phyloP scores from a whole-genome alignment of 1,140 invertebrate species.

The Lethocerus indicus region DNA sequence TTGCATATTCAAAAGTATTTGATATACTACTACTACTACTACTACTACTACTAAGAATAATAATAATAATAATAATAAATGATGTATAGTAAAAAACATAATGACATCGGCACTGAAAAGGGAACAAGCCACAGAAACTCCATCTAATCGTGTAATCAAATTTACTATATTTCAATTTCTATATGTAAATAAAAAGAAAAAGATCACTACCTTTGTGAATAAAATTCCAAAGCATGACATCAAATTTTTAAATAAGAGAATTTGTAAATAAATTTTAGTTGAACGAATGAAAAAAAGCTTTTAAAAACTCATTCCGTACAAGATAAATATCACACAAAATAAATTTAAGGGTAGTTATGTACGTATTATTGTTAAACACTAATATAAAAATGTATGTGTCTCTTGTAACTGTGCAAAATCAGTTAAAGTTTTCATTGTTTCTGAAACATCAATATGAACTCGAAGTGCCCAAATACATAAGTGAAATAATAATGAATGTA shows the following conservation, averaged over 20 bases:
- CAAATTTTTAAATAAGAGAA: not conserved
- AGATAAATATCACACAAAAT: not conserved
- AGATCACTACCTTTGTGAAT: too few species aligned
- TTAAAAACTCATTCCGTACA: not conserved
- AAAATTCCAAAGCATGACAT: not conserved
- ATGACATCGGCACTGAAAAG: too few species aligned
- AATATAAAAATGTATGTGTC: constrained; percentile 9
- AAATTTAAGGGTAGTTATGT: not conserved
- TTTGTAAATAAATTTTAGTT: not conserved
- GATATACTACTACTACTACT: too few species aligned
- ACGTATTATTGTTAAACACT: constrained; percentile 11
- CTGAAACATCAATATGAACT: not conserved
- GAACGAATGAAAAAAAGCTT: not conserved
- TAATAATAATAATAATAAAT: too few species aligned
- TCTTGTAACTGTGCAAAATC: constrained; percentile 6
- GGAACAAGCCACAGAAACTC: too few species aligned
- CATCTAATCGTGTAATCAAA: too few species aligned
- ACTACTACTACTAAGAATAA: too few species aligned
- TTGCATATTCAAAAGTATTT: too few species aligned
- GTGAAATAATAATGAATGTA: not conserved
- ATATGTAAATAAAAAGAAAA: too few species aligned
- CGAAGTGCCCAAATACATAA: not conserved
- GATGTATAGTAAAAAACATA: too few species aligned
- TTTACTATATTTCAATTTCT: too few species aligned
- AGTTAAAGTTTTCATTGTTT: not conserved